Evolutionary conservation across 2,888 invertebrate species (phyloP).

Genomic region (Ichneumoninae sp.): DNA sequence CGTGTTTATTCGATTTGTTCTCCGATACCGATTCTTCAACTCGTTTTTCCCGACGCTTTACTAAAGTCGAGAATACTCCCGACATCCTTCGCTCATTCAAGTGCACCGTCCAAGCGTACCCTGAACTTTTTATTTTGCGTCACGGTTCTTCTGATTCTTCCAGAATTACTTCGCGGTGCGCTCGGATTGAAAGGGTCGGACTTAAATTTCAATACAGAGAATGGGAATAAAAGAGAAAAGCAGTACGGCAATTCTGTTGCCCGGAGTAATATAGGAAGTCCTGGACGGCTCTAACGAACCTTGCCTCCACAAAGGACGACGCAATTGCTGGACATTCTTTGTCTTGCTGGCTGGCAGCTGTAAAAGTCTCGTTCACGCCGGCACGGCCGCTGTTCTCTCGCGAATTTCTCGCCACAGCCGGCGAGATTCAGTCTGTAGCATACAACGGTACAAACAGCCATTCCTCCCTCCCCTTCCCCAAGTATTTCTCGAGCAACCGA

Average conservation of each 20-base stretch:
- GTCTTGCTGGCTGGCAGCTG: conserved; percentile 51
- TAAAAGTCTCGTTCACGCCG: conserved; percentile 22
- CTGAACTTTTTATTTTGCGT: neutral
- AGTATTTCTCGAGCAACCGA: conserved; percentile 24
- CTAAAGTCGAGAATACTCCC: neutral
- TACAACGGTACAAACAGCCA: conserved; percentile 20
- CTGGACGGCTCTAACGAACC: conserved; percentile 61
- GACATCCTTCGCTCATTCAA: neutral
- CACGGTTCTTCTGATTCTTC: neutral
- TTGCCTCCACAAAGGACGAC: conserved; percentile 64
- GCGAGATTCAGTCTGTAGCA: conserved; percentile 33
- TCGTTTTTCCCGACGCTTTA: neutral
- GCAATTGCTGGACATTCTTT: conserved; percentile 66
- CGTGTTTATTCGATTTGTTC: neutral
- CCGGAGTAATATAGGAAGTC: conserved; percentile 51
- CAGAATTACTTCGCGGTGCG: neutral
- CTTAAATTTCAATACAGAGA: conserved; percentile 22
- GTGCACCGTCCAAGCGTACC: neutral
- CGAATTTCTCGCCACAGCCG: conserved; percentile 36
- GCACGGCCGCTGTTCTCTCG: conserved; percentile 42
- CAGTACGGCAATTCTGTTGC: conserved; percentile 47
- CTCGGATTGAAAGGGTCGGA: neutral
- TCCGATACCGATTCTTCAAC: neutral
- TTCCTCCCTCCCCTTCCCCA: neutral
- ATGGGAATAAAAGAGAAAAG: neutral